Base-by-base conservation (phyloP, 2,797 vertebrate genomes). In the Knipowitschia caucasica region DNA sequence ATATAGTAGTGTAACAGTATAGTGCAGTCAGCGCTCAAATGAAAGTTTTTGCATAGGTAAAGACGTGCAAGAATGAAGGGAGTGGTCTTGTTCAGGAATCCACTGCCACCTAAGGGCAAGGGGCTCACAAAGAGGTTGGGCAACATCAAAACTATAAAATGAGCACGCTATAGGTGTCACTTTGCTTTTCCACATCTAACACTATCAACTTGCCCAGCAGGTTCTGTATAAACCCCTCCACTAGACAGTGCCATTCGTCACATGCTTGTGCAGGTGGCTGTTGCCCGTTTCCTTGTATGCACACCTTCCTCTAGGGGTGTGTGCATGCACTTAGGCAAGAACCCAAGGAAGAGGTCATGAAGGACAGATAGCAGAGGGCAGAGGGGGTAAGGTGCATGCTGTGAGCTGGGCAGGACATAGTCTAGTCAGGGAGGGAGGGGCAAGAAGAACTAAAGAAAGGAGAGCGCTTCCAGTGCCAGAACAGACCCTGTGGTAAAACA, bases 401-500 rank as follows among this genome's bases (percentile, higher is more conserved):
- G 81, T 84, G 82, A 80, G 75, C 38, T 70, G 73, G 70, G 60
- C 74, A 75, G 76, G 69, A 64, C 75, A 71, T 54, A 86, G 86
- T n/a, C n/a, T n/a, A 91, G 76, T 0, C 35, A 61, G 64, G 53
- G 77, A 76, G 71, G 56, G 63, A 63, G 58, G 53, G 1, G 45
- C 72, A 56, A 64, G 59, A 59, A 26, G 57, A 56, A 57, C 15
- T 21, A 75, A 75, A 35, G 34, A 27, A 2, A 45, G 54, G 33
- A 42, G 17, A 50, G 69, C 52, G 40, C 24, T 53, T 74, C 74
- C 52, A 69, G 64, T 59, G 82, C 64, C 40, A 25, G 39, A 42
- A 42, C 20, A 69, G 82, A 83, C 83, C 83, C 82, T 79, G 77
- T 86, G 80, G 81, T 33, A 52, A 88, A 88, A n/a, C n/a, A n/a